Conservation (phyloP, 23 tunicate genomes). For the Oikopleura dioica region DNA sequence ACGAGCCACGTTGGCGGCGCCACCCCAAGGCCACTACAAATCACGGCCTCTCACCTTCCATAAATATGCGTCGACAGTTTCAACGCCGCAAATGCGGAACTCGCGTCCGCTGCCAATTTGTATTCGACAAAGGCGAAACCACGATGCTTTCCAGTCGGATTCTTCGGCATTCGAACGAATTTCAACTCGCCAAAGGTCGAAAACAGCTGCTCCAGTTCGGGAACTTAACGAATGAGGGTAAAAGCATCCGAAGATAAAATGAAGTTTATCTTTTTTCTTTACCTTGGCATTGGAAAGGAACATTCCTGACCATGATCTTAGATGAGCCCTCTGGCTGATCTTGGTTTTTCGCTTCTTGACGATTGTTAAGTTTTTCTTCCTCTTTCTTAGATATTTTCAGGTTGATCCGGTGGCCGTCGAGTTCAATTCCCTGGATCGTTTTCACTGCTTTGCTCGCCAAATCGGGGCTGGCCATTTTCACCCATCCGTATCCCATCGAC, state of each 20-base stretch:
- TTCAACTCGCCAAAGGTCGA: slow-evolving; percentile 74
- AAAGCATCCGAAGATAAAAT: too few species aligned
- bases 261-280: too few species aligned
- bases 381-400: slow-evolving; percentile 33
- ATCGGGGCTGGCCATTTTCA: slow-evolving; percentile 16
- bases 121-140: slow-evolving; percentile 96
- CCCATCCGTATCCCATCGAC: slow-evolving; percentile 97
- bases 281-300: slow-evolving; percentile 58
- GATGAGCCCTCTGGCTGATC: slow-evolving; percentile 13
- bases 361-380: background rate
- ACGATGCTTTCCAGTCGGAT: slow-evolving; percentile 38
- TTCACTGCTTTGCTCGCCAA: slow-evolving; percentile 35
- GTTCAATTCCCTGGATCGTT: slow-evolving; percentile 25
- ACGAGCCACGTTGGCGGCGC: slow-evolving; percentile 7
- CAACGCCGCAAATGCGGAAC: slow-evolving; percentile 61
- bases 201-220: slow-evolving; percentile 48
- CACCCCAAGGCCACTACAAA: background rate
- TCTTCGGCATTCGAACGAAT: slow-evolving; percentile 61
- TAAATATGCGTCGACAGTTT: slow-evolving; percentile 75
- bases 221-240: too few species aligned
- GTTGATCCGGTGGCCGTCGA: slow-evolving; percentile 57
- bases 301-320: slow-evolving; percentile 62
- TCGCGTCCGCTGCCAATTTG: slow-evolving; percentile 41
- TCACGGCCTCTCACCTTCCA: slow-evolving; percentile 22
- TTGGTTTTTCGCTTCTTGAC: slow-evolving; percentile 27